Evolutionary conservation across 1,140 invertebrate genomes (phyloP).

Genomic region (Orius laevigatus): DNA sequence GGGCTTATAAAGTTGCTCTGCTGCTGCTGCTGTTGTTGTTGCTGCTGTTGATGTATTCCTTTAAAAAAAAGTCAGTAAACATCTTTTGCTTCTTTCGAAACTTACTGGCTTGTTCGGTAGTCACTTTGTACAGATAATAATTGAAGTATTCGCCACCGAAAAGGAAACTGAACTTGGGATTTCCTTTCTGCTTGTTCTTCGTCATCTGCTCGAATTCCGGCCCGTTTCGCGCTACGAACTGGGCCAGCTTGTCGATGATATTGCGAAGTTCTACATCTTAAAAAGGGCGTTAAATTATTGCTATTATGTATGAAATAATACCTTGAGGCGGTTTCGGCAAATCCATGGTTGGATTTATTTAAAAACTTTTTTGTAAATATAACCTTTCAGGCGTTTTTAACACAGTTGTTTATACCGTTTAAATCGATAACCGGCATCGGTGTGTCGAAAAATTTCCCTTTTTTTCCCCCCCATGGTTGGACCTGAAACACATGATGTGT

Average conservation of each 20-base stretch:
- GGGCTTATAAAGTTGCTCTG: no score
- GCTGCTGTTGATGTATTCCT: slow-evolving; percentile 14
- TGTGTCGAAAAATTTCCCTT: no score
- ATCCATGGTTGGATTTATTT: slow-evolving; percentile 24
- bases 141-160: slow-evolving; percentile 90
- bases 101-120: slow-evolving; percentile 73
- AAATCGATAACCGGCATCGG: no score
- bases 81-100: slow-evolving; percentile 21
- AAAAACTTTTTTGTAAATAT: no score
- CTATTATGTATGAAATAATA: slow-evolving; percentile 14
- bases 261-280: slow-evolving; percentile 81
- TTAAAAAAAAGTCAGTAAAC: neutral
- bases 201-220: slow-evolving; percentile 97
- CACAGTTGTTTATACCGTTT: no score
- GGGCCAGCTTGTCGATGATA: slow-evolving; percentile 95
- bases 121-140: slow-evolving; percentile 95
- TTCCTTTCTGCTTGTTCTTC: slow-evolving; percentile 93
- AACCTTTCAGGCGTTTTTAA: no score
- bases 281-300: slow-evolving; percentile 17
- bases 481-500: no score
- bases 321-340: slow-evolving; percentile 30
- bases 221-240: slow-evolving; percentile 96
- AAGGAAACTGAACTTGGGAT: slow-evolving; percentile 91
- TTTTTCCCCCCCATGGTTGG: no score
- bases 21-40: slow-evolving; percentile 10